Evolutionary conservation across 2,113 vertebrate species (phyloP).

Genomic region (Plestiodon gilberti): DNA sequence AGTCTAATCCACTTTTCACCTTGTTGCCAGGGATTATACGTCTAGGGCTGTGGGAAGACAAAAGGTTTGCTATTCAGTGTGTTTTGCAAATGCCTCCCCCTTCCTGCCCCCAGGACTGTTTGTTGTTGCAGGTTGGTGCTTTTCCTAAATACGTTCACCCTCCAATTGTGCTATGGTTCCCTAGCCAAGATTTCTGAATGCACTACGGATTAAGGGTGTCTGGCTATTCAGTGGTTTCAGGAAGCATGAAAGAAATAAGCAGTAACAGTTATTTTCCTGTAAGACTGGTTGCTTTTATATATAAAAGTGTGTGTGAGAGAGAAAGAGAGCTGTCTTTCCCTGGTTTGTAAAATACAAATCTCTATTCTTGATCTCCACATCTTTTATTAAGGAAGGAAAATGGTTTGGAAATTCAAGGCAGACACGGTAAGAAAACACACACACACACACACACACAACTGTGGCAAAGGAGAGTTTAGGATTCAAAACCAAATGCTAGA

Average conservation of each 20-base stretch:
- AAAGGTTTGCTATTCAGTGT: background rate
- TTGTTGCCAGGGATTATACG: background rate
- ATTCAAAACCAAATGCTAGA: background rate
- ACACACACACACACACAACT: background rate
- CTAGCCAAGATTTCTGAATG: background rate
- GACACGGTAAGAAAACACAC: background rate
- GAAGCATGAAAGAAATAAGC: background rate
- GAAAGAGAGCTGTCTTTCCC: background rate
- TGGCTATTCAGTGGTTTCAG: background rate
- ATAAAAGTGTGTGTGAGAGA: background rate
- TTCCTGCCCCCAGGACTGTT: background rate
- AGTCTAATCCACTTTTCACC: slow-evolving; percentile 3
- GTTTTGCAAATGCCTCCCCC: background rate
- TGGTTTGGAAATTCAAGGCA: background rate
- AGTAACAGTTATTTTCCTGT: background rate
- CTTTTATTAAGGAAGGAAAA: background rate
- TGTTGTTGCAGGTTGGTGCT: background rate
- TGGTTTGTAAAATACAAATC: background rate
- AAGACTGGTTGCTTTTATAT: background rate
- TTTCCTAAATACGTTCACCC: background rate
- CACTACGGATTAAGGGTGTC: background rate
- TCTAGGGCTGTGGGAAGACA: background rate
- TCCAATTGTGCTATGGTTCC: background rate
- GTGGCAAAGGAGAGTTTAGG: background rate
- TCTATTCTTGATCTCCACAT: background rate